Conservation (phyloP, 2,113 vertebrate genomes). For the Pogonocichla stellata region DNA sequence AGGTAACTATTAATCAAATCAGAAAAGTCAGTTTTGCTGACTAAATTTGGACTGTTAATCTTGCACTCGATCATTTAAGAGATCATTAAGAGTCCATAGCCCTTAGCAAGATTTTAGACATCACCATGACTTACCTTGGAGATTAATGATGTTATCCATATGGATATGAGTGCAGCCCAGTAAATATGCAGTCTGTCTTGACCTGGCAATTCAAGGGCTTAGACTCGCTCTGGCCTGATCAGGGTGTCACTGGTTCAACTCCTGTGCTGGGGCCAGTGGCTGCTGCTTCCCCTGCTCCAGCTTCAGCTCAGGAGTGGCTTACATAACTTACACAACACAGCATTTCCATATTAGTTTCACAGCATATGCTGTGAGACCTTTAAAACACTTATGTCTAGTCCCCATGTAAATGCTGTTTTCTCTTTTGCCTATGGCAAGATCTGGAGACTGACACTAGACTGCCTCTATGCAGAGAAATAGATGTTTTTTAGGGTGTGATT, state of each 20-base stretch:
- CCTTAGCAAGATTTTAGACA: not conserved
- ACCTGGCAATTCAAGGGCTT: not conserved
- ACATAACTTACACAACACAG: not conserved
- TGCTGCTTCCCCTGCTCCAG: not conserved
- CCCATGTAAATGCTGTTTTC: not conserved
- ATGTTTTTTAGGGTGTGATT: not conserved
- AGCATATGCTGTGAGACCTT: not conserved
- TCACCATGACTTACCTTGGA: not conserved
- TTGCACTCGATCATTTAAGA: not conserved
- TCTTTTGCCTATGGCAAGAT: not conserved
- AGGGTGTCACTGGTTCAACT: rapidly evolving
- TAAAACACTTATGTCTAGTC: not conserved
- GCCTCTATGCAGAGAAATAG: not conserved
- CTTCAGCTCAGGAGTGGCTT: not conserved
- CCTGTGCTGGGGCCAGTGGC: rapidly evolving
- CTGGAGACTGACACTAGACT: not conserved
- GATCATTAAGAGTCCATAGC: not conserved
- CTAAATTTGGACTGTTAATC: not conserved
- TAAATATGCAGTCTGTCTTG: not conserved
- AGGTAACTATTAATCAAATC: not conserved
- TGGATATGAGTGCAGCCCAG: not conserved
- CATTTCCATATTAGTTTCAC: not conserved
- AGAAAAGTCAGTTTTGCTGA: not conserved
- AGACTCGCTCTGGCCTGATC: rapidly evolving
- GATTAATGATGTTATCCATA: not conserved